These are phyloP conservation scores for Kuschelorhynchus macadamiae DNA, from an alignment of 2,888 invertebrate genomes.

Conservation along the genomic window DNA sequence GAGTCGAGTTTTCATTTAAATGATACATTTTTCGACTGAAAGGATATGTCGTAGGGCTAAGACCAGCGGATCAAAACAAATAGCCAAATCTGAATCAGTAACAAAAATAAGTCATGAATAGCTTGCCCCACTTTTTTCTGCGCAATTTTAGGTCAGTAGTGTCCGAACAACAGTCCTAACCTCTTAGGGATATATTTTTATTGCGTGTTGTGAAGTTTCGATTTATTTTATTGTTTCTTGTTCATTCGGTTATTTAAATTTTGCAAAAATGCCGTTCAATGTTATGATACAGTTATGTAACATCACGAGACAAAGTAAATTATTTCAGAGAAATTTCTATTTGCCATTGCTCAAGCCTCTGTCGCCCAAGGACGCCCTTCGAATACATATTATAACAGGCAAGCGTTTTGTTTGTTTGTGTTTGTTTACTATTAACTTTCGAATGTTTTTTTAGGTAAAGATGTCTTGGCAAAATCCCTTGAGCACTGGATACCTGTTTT, in stretches of 20 bases:
- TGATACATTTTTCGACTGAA: constrained; percentile 4
- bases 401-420: constrained; percentile 17
- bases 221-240: constrained; percentile 16
- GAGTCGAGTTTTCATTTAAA: not conserved
- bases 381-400: constrained; percentile 84
- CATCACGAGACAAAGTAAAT: constrained; percentile 84
- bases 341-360: constrained; percentile 85
- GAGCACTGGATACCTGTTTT: constrained; percentile 87
- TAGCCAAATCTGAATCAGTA: constrained; percentile 30
- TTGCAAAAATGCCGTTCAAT: constrained; percentile 64
- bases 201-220: constrained; percentile 9
- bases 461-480: constrained; percentile 77
- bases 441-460: constrained; percentile 68
- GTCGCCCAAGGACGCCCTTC: constrained; percentile 86
- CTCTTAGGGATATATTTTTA: constrained; percentile 55
- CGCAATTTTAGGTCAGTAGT: constrained; percentile 57
- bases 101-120: constrained; percentile 34
- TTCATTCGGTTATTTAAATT: constrained; percentile 25
- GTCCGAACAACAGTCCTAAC: constrained; percentile 56
- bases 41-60: constrained; percentile 21
- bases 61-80: constrained; percentile 16
- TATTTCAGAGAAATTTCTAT: constrained; percentile 86
- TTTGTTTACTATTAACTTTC: not conserved
- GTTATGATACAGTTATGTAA: constrained; percentile 80
- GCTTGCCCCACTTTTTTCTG: constrained; percentile 51